Conservation (phyloP, 2,113 vertebrate genomes). For the Oncorhynchus mykiss region DNA sequence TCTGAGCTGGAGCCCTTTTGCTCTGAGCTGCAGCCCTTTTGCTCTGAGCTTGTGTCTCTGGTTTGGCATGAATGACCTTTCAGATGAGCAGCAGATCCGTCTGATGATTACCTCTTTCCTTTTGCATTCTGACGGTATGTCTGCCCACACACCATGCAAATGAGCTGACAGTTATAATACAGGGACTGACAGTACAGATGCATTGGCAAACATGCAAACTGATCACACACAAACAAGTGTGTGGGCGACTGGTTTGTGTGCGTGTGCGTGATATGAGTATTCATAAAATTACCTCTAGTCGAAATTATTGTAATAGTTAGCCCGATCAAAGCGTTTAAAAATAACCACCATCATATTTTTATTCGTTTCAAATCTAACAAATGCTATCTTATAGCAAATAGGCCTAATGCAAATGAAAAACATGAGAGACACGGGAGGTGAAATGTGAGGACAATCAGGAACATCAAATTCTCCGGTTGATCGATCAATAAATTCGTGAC, state of each 20-base stretch:
- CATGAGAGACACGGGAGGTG: too few relatives aligned
- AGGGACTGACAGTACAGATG: slow-evolving; percentile 37
- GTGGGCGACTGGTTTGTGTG: too few relatives aligned
- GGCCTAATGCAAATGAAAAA: background rate
- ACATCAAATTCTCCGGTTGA: too few relatives aligned
- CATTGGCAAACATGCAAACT: background rate
- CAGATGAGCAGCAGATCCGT: slow-evolving; percentile 43
- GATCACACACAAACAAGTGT: background rate
- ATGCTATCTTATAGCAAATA: background rate
- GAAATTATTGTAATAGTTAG: too few relatives aligned
- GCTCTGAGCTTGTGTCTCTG: background rate
- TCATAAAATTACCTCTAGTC: too few relatives aligned
- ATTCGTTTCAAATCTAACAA: background rate
- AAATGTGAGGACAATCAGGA: too few relatives aligned
- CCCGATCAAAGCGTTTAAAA: too few relatives aligned
- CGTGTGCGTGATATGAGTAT: too few relatives aligned
- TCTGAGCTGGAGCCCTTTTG: background rate
- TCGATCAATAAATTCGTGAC: too few relatives aligned
- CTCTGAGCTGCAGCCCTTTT: background rate
- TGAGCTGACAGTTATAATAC: slow-evolving; percentile 58
- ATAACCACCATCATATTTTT: too few relatives aligned
- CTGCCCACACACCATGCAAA: slow-evolving; percentile 63
- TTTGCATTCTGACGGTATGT: slow-evolving; percentile 68
- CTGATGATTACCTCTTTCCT: slow-evolving; percentile 58
- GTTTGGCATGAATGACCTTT: slow-evolving; percentile 58